Evolutionary conservation across 2,113 vertebrate genomes (phyloP), one percentile per base, ranked within the genome.

Genomic region (Lamprologus tigripictilis): DNA sequence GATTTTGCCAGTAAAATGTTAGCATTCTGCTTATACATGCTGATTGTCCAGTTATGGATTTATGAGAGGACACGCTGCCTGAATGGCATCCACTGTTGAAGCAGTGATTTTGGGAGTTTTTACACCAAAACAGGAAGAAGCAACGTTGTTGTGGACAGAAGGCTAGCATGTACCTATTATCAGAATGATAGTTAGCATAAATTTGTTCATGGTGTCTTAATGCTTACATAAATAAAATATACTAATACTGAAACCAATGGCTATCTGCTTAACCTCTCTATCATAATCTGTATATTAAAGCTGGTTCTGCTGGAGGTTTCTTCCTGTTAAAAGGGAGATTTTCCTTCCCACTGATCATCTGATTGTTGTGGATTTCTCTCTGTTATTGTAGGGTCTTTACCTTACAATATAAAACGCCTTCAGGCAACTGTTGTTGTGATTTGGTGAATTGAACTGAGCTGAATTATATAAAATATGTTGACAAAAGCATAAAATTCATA

Each of bases 11-110:
- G 35, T 61, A 61, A 33, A 4, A 61, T 61, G 28, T 61, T 61
- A 61, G 1, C 58, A 2, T 63, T 63, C 58, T 0, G 58, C 58
- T 63, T 7, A 11, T 19, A 63, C 28, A 7, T 61, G 16, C 7
- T 21, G 10, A 40, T 40, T 68, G 63, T 37, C n/a, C 35, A 21
- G 63, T 23, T 68, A 14, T 21, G 35, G 7, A 40, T 68, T 21
- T 40, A 68, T n/a, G 19, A 68, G 19, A 0, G n/a, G 19, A 68
- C 63, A 68, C 11, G 2, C n/a, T 66, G 33, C 33, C 61, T 66
- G 31, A 37, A 66, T 66, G 4, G 61, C 33, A 14, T 37, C 63
- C 63, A 21, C 1, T 68, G 4, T 21, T 21, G 35, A 40, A 21
- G 19, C 19, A 40, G 35, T 21, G 19, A 40, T 35, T 66, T 35